Evolutionary conservation across 2,888 invertebrate species (phyloP).

Genomic region (Pyrgus malvae): DNA sequence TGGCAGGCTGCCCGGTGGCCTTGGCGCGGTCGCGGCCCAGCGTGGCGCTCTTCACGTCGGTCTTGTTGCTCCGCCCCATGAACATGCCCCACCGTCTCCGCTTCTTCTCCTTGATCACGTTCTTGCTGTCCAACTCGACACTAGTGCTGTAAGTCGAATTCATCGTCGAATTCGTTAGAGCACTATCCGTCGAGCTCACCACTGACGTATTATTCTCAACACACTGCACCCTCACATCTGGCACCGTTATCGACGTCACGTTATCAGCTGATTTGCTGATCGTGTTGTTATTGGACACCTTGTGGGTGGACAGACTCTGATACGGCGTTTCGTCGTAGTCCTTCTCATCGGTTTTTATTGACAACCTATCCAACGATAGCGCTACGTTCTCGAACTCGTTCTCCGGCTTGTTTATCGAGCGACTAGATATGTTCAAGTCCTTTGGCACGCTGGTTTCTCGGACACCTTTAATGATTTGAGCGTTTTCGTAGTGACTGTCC

Average conservation of each 20-base stretch:
- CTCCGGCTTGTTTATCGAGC: slow-evolving; percentile 46
- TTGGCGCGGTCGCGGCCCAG: slow-evolving; percentile 85
- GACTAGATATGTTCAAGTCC: slow-evolving; percentile 51
- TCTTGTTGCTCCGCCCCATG: slow-evolving; percentile 84
- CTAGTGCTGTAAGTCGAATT: slow-evolving; percentile 60
- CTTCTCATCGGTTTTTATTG: slow-evolving; percentile 56
- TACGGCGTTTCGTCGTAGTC: slow-evolving; percentile 72
- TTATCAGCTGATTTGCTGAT: slow-evolving; percentile 59
- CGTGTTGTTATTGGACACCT: slow-evolving; percentile 59
- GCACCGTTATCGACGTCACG: slow-evolving; percentile 65
- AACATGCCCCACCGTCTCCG: slow-evolving; percentile 86
- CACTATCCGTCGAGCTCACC: slow-evolving; percentile 45
- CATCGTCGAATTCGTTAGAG: slow-evolving; percentile 53
- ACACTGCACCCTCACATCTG: slow-evolving; percentile 40
- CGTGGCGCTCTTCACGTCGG: slow-evolving; percentile 85
- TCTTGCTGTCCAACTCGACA: slow-evolving; percentile 53
- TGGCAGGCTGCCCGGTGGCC: slow-evolving; percentile 67
- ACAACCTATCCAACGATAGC: slow-evolving; percentile 56
- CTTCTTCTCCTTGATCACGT: slow-evolving; percentile 83
- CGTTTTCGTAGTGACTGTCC: slow-evolving; percentile 72
- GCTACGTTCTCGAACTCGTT: slow-evolving; percentile 48
- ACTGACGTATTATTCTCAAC: slow-evolving; percentile 44
- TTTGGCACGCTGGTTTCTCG: slow-evolving; percentile 64
- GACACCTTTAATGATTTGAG: slow-evolving; percentile 70
- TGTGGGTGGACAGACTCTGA: slow-evolving; percentile 69